Percentiles rank a stretch among this genome's conserved stretches.
phyloP scores from a whole-genome alignment of 2,888 invertebrate species.

The Drosophila nr. perissopoda region DNA sequence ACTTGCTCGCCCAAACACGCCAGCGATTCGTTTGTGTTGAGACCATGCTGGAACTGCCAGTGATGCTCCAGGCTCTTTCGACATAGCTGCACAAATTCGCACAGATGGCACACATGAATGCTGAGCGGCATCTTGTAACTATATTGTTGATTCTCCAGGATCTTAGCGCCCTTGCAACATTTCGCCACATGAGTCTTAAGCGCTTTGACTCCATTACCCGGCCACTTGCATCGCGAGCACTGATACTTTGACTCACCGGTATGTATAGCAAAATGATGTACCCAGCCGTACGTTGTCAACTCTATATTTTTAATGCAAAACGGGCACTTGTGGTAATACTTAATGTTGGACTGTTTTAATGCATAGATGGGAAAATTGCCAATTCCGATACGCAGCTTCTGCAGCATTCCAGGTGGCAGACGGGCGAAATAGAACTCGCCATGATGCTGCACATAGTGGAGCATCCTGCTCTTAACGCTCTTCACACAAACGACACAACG shows the following conservation, averaged over 20 bases:
- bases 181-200: slow-evolving; percentile 44
- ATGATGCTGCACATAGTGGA: slow-evolving; percentile 77
- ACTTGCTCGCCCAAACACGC: slow-evolving; percentile 17
- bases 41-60: slow-evolving; percentile 83
- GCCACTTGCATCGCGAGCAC: slow-evolving; percentile 87
- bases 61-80: slow-evolving; percentile 88
- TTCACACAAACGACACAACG: slow-evolving; percentile 76
- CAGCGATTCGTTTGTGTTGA: slow-evolving; percentile 19
- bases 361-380: slow-evolving; percentile 39
- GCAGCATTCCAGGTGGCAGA: slow-evolving; percentile 44
- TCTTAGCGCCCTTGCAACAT: slow-evolving; percentile 24
- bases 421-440: slow-evolving; percentile 79
- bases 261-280: slow-evolving; percentile 90
- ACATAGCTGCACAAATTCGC: slow-evolving; percentile 90
- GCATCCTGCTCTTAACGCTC: background rate
- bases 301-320: slow-evolving; percentile 76
- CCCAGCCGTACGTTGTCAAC: slow-evolving; percentile 61
- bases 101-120: slow-evolving; percentile 89
- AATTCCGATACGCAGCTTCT: slow-evolving; percentile 52
- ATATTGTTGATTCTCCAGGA: background rate
- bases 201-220: slow-evolving; percentile 3
- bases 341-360: rapidly evolving
- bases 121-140: background rate
- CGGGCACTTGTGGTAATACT: slow-evolving; percentile 70
- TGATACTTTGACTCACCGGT: slow-evolving; percentile 91